Evolutionary conservation across 2,113 vertebrate species (phyloP).

Genomic region (Salminus brasiliensis): DNA sequence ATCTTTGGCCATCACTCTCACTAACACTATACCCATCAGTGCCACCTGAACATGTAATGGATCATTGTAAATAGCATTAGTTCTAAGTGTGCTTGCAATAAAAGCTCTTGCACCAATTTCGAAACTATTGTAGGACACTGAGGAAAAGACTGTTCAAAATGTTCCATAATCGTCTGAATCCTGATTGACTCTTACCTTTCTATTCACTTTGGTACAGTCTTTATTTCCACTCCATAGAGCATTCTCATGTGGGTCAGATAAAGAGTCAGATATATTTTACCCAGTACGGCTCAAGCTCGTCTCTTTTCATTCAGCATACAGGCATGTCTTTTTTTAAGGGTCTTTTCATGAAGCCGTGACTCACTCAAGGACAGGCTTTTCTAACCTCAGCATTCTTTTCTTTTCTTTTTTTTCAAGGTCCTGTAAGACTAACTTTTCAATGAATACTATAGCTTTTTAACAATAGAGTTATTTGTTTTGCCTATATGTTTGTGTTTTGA

Average conservation of each 20-base stretch:
- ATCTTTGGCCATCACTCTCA: background rate
- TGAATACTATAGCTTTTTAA: background rate
- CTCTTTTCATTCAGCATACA: background rate
- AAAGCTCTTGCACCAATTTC: background rate
- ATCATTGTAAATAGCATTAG: background rate
- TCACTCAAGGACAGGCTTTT: background rate
- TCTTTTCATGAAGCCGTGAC: background rate
- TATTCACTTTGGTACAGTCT: background rate
- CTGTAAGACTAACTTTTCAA: background rate
- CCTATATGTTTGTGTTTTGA: no score
- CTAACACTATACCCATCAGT: slow-evolving; percentile 3
- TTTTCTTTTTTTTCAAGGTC: background rate
- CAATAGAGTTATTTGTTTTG: no score
- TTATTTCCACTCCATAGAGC: slow-evolving; percentile 1
- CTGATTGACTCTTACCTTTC: background rate
- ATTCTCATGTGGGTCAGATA: background rate
- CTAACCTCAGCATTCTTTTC: background rate
- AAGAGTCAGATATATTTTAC: background rate
- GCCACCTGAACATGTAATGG: background rate
- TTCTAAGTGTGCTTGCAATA: background rate
- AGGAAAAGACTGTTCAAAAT: background rate
- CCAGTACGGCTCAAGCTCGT: background rate
- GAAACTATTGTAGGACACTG: background rate
- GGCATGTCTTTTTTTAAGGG: background rate
- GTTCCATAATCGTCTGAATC: background rate